Evolutionary conservation across 2,113 vertebrate genomes (phyloP).

Genomic region (Suricata suricatta): DNA sequence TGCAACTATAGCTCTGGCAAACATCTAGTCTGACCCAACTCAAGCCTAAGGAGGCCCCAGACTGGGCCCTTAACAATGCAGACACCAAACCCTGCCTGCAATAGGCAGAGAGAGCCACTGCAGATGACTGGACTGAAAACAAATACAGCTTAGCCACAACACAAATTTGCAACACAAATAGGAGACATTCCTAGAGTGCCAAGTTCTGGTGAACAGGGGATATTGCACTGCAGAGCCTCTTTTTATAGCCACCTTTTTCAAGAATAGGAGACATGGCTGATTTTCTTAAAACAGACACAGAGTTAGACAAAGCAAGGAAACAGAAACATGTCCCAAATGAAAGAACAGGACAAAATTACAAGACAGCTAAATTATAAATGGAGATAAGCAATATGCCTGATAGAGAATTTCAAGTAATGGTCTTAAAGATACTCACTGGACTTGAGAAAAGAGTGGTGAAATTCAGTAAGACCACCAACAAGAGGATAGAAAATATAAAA

Average conservation of each 20-base stretch:
- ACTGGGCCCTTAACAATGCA: background rate
- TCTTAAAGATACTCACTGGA: background rate
- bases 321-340: background rate
- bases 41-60: background rate
- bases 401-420: background rate
- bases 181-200: background rate
- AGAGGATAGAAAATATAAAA: background rate
- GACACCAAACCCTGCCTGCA: background rate
- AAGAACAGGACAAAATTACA: background rate
- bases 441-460: background rate
- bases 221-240: background rate
- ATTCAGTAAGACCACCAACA: background rate
- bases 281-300: background rate
- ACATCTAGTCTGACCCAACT: background rate
- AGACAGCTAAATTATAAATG: background rate
- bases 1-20: background rate
- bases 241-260: background rate
- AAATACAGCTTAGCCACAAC: background rate
- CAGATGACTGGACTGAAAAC: background rate
- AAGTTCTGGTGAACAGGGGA: background rate
- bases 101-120: background rate
- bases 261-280: background rate
- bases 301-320: background rate
- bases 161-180: background rate
- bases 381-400: background rate